Evolutionary conservation across 2,888 invertebrate species (phyloP).

Genomic region (Chouioia cunea): DNA sequence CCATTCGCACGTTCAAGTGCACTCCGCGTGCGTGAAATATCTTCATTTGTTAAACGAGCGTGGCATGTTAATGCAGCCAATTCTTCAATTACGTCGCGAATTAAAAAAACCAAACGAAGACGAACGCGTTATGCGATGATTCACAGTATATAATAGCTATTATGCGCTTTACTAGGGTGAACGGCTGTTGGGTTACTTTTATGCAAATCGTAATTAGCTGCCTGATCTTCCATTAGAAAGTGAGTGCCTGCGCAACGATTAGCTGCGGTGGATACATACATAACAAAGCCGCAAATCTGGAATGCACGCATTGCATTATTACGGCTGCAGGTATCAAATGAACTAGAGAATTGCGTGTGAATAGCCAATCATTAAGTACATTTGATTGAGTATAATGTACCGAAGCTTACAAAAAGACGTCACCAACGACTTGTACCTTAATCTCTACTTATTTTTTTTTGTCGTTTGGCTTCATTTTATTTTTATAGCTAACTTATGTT

Average conservation of each 20-base stretch:
- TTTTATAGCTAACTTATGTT: no score
- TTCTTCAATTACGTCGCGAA: neutral
- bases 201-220: conserved; percentile 43
- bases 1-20: no score
- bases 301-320: conserved; percentile 1
- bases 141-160: neutral
- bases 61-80: neutral
- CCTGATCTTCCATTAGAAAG: conserved; percentile 41
- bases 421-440: no score
- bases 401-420: no score
- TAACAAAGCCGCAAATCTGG: neutral
- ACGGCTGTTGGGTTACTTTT: conserved; percentile 9
- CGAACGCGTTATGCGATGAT: neutral
- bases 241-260: conserved; percentile 14
- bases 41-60: conserved; percentile 31
- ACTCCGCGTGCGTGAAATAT: conserved; percentile 11
- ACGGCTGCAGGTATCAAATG: neutral
- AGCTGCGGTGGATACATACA: neutral
- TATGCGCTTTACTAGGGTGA: neutral
- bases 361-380: conserved; percentile 21
- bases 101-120: conserved; percentile 8
- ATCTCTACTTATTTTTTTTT: no score
- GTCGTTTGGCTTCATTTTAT: no score
- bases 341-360: neutral
- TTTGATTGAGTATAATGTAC: neutral